Percentiles rank a stretch among this genome's conserved stretches.
These are phyloP conservation scores for Heliconius hewitsoni DNA, from an alignment of 1,140 invertebrate genomes.

Conservation along the genomic window DNA sequence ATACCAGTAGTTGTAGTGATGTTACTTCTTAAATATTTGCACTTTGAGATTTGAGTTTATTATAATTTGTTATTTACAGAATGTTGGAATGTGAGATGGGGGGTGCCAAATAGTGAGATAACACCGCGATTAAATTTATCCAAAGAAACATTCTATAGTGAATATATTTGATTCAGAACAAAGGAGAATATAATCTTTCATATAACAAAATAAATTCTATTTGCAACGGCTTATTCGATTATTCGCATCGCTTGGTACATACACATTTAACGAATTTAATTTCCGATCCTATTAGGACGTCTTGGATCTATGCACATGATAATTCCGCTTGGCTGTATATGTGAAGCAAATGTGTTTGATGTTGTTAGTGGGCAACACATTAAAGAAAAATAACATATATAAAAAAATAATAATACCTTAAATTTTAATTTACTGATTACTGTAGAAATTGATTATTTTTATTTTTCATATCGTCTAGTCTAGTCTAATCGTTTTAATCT, in stretches of 20 bases:
- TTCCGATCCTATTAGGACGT: neutral
- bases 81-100: slow-evolving; percentile 50
- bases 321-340: slow-evolving; percentile 41
- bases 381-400: neutral
- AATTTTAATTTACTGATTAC: neutral
- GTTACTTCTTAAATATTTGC: slow-evolving; percentile 66
- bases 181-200: neutral
- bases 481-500: too few species aligned
- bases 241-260: neutral
- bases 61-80: slow-evolving; percentile 44
- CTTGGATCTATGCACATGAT: slow-evolving; percentile 28
- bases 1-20: slow-evolving; percentile 71
- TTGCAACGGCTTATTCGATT: slow-evolving; percentile 8
- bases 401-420: neutral
- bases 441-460: neutral
- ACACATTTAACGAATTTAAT: neutral
- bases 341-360: slow-evolving; percentile 14
- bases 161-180: neutral
- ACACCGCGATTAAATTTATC: neutral
- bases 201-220: slow-evolving; percentile 1
- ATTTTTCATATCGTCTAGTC: neutral
- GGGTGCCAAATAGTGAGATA: slow-evolving; percentile 64
- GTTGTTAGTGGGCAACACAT: neutral
- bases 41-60: slow-evolving; percentile 50
- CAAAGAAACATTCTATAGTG: neutral